These are phyloP conservation scores for Circaetus cinerascens DNA, from an alignment of 2,113 vertebrate genomes.

Conservation along the genomic window DNA sequence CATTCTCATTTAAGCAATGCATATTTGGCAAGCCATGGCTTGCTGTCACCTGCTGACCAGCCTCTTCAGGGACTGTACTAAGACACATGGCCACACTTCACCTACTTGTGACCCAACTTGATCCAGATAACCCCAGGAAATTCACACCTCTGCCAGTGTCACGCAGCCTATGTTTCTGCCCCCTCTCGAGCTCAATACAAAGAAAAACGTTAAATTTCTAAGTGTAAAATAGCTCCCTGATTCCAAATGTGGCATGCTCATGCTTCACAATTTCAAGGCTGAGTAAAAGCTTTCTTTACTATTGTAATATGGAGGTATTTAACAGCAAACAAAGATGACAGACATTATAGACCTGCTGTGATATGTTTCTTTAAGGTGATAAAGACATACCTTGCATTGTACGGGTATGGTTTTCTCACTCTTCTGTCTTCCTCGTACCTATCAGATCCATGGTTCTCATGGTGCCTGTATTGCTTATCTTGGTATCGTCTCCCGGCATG, in stretches of 20 bases:
- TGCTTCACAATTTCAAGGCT: neutral
- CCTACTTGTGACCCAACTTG: neutral
- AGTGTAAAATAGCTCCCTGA: neutral
- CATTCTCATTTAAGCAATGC: neutral
- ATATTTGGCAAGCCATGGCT: neutral
- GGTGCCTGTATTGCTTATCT: neutral
- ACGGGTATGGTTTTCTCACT: neutral
- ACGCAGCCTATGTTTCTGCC: neutral
- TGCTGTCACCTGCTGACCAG: neutral
- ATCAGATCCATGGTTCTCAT: neutral
- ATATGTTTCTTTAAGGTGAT: neutral
- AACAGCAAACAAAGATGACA: neutral
- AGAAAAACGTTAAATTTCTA: neutral
- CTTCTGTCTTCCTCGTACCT: slow-evolving; percentile 19
- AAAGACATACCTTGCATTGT: slow-evolving; percentile 3
- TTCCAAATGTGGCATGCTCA: neutral
- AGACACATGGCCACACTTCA: neutral
- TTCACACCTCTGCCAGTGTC: neutral
- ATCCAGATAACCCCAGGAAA: neutral
- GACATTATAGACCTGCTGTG: neutral
- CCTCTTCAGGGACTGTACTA: neutral
- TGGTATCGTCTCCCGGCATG: neutral
- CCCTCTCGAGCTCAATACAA: neutral
- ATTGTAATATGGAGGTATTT: neutral
- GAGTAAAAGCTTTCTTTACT: neutral